Percentiles rank a stretch among this genome's conserved stretches.
These are phyloP conservation scores for Leptinotarsa undecemlineata DNA, from an alignment of 1,140 invertebrate species.

Conservation along the genomic window DNA sequence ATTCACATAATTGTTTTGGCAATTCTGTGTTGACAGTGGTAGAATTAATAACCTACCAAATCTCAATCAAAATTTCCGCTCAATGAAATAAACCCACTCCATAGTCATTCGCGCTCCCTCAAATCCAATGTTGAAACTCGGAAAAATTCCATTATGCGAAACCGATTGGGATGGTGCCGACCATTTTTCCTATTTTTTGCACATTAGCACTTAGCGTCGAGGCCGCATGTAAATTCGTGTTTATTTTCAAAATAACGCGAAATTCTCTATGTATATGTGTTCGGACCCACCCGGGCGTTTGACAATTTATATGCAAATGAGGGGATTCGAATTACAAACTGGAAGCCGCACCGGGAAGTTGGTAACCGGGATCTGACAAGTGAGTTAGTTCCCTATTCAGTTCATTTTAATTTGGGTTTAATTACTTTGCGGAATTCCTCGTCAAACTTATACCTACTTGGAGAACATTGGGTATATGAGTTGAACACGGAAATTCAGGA, in stretches of 20 bases:
- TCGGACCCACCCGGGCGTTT: background rate
- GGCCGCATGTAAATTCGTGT: conserved; percentile 5
- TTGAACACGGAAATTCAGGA: too few relatives aligned
- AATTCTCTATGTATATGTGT: conserved; percentile 4
- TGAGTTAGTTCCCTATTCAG: conserved; percentile 5
- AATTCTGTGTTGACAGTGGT: too few relatives aligned
- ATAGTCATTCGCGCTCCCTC: too few relatives aligned
- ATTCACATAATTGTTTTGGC: too few relatives aligned
- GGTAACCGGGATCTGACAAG: background rate
- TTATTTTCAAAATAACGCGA: conserved; percentile 8
- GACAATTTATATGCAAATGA: conserved; percentile 8
- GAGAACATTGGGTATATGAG: too few relatives aligned
- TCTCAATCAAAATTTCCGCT: too few relatives aligned
- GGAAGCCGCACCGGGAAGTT: conserved; percentile 4
- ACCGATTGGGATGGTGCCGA: too few relatives aligned
- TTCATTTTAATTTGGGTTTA: conserved; percentile 4
- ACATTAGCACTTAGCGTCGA: background rate
- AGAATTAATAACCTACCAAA: too few relatives aligned
- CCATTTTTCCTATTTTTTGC: background rate
- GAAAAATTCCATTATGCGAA: too few relatives aligned
- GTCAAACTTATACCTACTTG: background rate
- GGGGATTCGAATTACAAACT: conserved; percentile 5
- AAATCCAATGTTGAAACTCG: too few relatives aligned
- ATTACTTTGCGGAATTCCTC: background rate
- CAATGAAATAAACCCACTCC: too few relatives aligned